These are phyloP conservation scores for Laterallus jamaicensis DNA, from an alignment of 2,113 vertebrate species.

Conservation along the genomic window DNA sequence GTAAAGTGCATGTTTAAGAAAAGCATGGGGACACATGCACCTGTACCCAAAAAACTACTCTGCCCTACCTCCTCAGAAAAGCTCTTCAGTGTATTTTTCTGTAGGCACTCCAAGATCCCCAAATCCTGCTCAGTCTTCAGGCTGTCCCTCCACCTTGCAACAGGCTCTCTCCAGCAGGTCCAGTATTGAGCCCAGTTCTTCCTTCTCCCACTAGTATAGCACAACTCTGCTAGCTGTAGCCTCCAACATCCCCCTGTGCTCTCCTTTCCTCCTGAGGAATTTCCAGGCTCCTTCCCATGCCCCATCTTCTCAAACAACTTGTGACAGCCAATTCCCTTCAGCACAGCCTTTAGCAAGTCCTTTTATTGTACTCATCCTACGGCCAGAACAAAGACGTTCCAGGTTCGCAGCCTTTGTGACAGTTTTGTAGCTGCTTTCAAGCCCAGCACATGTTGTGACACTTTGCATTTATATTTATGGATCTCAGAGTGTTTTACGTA, in stretches of 20 bases:
- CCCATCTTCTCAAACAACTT: background rate
- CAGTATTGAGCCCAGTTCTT: background rate
- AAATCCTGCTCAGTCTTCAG: background rate
- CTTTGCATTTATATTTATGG: background rate
- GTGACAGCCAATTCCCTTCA: background rate
- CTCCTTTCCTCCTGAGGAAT: background rate
- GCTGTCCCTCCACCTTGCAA: background rate
- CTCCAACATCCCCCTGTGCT: background rate
- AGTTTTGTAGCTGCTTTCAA: background rate
- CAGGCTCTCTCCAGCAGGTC: background rate
- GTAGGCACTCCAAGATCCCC: background rate
- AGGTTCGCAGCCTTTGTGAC: background rate
- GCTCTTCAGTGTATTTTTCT: background rate
- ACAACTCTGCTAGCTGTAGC: background rate
- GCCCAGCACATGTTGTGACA: background rate
- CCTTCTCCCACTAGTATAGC: background rate
- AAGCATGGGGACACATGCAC: accelerated
- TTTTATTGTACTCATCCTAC: background rate
- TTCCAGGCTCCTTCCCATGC: background rate
- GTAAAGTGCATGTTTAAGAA: too few relatives aligned
- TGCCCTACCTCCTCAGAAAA: background rate
- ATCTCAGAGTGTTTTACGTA: background rate
- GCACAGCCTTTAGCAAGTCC: background rate
- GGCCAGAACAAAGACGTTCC: background rate
- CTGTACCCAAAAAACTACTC: background rate